A percentile compares a stretch with the other conserved stretches of the same genome.
Conservation (phyloP, 37 sponge, comb jelly and placozoan genomes). For the Ianthella basta region DNA sequence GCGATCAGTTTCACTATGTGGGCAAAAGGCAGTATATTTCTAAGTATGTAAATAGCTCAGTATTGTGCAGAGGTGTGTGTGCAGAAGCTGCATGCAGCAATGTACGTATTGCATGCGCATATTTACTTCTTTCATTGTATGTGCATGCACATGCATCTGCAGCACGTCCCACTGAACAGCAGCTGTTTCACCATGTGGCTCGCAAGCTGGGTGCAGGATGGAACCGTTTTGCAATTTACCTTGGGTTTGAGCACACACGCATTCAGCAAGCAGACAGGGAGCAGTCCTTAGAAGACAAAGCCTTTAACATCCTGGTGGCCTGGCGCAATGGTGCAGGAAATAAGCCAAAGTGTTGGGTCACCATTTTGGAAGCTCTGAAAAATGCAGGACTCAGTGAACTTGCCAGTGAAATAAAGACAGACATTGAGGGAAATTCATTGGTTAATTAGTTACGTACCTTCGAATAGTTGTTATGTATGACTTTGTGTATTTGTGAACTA, state of each 20-base stretch:
- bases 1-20: too few species aligned
- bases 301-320: neutral
- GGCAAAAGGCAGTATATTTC: too few species aligned
- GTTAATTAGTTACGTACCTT: neutral
- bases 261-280: constrained; percentile 1
- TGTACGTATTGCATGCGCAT: neutral
- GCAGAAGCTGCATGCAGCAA: too few species aligned
- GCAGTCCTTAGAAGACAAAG: neutral
- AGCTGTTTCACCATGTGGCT: constrained; percentile 11
- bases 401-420: neutral
- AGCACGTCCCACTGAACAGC: neutral
- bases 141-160: neutral
- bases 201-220: neutral
- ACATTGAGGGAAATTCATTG: neutral
- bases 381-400: neutral
- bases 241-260: neutral
- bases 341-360: neutral
- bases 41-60: too few species aligned
- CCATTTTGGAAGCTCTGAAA: neutral
- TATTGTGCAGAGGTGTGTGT: too few species aligned
- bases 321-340: constrained; percentile 1
- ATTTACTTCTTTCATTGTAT: neutral
- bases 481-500: neutral
- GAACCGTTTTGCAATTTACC: neutral
- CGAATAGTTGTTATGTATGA: neutral